Evolutionary conservation across 2,113 vertebrate genomes (phyloP), one percentile per base, ranked within the genome.

Genomic region (Pipra filicauda): DNA sequence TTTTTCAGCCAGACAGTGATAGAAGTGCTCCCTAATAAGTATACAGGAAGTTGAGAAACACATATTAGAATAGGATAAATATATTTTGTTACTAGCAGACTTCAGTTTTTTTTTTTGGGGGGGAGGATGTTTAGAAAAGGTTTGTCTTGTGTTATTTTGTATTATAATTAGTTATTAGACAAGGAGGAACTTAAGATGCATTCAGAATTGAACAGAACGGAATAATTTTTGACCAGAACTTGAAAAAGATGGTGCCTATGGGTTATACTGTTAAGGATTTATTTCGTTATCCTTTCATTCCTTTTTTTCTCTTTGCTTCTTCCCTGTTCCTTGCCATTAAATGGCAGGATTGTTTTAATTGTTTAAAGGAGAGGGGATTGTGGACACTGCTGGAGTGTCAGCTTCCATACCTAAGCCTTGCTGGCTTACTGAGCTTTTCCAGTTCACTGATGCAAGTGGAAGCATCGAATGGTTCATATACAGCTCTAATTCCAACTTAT

Each of bases 1-100:
- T 98, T 96, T 83, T 78, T 75, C 81, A 97, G 89, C 96, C 93
- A 96, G 96, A 93, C 93, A 98, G 95, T 91, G 96, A 96, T 96
- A 95, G 95, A 94, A 95, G 89, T 98, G 66, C 80, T 97, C 97
- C 96, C 95, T 85, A 81, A n/a, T 64, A 83, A 62, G n/a, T 59
- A 96, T 21, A 51, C 3, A 12, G 52, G 30, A 67, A 76, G 46
- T 62, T 86, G 57, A 94, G 81, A 79, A 96, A 75, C 48, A 58
- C 24, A 16, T 54, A 66, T 46, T 54, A 65, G 28, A 66, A 46
- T 16, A 72, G 8, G 9, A 52, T 84, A 64, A 83, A 89, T 54
- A 30, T 39, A 24, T 83, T 78, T 95, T 89, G 30, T 51, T 77
- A 9, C 65, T 82, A 44, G 13, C 7, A 67, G 54, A 62, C 24